These are phyloP conservation scores for Pogonomyrmex barbatus DNA, from an alignment of 1,140 invertebrate genomes.

Conservation along the genomic window DNA sequence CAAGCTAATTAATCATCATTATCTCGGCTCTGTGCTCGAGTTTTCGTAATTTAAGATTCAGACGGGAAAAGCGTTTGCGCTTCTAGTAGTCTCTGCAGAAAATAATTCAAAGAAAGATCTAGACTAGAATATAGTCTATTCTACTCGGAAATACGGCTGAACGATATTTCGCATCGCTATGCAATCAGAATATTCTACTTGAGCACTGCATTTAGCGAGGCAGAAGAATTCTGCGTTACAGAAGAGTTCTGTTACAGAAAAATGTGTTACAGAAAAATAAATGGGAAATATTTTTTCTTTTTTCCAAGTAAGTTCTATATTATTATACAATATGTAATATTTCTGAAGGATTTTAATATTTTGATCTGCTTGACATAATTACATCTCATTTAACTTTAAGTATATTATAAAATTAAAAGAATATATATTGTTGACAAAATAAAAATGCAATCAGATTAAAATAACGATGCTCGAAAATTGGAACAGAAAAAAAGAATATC, in stretches of 20 bases:
- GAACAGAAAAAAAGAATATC: neutral
- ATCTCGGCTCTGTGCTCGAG: constrained; percentile 18
- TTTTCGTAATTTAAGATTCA: constrained; percentile 54
- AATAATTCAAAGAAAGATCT: neutral
- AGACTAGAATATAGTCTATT: neutral
- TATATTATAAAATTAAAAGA: constrained; percentile 4
- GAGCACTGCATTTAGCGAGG: neutral
- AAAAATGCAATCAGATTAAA: constrained; percentile 14
- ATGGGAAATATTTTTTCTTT: neutral
- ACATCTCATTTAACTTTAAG: constrained; percentile 5
- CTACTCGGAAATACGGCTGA: constrained; percentile 21
- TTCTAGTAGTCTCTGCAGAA: neutral
- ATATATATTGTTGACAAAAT: neutral
- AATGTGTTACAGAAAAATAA: neutral
- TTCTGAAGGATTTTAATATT: neutral
- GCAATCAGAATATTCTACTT: constrained; percentile 35
- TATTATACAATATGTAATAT: neutral
- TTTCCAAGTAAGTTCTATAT: neutral
- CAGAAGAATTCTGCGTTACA: constrained; percentile 1
- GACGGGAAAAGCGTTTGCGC: neutral
- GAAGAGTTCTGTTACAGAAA: too few species aligned
- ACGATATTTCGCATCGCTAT: constrained; percentile 28
- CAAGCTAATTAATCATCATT: constrained; percentile 57
- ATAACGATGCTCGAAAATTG: constrained; percentile 15
- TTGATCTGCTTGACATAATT: neutral